These are phyloP conservation scores for Dunckerocampus dactyliophorus DNA, from an alignment of 2,113 vertebrate genomes.

Conservation along the genomic window DNA sequence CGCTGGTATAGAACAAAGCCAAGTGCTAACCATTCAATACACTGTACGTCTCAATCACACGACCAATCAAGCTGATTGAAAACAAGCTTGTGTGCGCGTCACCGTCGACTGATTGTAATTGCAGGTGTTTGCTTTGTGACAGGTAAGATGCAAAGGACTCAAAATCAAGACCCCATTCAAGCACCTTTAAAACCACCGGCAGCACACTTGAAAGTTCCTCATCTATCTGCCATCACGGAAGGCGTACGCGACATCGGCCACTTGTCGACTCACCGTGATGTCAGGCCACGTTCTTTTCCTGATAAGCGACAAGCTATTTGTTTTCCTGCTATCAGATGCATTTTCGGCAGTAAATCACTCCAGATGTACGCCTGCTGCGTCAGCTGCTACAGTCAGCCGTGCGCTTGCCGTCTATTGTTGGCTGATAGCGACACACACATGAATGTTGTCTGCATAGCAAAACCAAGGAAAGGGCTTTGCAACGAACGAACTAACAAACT, in stretches of 20 bases:
- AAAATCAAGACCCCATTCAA: background rate
- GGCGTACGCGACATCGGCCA: background rate
- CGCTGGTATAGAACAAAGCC: too few species aligned
- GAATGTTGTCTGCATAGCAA: background rate
- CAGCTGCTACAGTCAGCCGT: too few species aligned
- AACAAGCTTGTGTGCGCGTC: constrained; percentile 13
- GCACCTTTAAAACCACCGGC: background rate
- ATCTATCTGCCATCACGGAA: background rate
- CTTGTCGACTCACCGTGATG: background rate
- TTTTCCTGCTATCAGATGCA: constrained; percentile 44
- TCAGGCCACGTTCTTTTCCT: background rate
- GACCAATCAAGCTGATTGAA: constrained; percentile 31
- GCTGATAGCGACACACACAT: constrained; percentile 6
- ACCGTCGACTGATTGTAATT: constrained; percentile 43
- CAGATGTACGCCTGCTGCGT: constrained; percentile 42
- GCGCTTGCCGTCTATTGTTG: constrained; percentile 24
- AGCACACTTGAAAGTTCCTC: too few species aligned
- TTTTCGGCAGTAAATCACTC: constrained; percentile 46
- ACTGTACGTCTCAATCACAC: background rate
- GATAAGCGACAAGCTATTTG: constrained; percentile 39
- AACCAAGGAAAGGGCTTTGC: too few species aligned
- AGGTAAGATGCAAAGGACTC: background rate
- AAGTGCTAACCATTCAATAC: background rate
- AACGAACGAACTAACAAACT: too few species aligned
- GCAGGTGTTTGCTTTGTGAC: constrained; percentile 6